Base-by-base conservation (phyloP, 2,113 vertebrate genomes). In the Cyprinodon brontotheroides region DNA sequence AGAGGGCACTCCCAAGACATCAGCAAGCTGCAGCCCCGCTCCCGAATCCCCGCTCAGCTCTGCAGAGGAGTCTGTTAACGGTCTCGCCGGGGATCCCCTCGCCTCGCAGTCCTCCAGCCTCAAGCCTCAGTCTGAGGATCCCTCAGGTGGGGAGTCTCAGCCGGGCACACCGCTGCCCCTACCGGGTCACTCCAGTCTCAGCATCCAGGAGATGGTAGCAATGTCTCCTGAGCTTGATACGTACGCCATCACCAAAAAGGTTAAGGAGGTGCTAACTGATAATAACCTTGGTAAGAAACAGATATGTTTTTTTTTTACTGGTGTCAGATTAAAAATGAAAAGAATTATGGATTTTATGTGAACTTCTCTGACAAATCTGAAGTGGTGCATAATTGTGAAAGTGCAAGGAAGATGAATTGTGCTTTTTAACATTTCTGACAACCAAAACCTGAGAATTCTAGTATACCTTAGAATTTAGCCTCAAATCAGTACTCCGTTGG, bases 171-270 rank as follows among this genome's bases (percentile, higher is more conserved):
- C 96, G 0, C 78, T 96, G 89, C 95, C 96, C 1, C 85, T 96
- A 69, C 94, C 96, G 0, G 96, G 97, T 75, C 96, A 91, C 80
- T 87, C 96, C 0, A 93, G 96, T 10, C 95, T 98, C 88, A 97
- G 96, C 93, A 96, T 98, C 79, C 97, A 98, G 70, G 97, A 98
- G 63, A 91, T 97, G 85, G 96, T 98, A 1, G 96, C 97, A 38
- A 97, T 98, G 96, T 97, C 96, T 65, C 95, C 96, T 1, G 96
- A 98, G 91, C 95, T 99, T 59, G 98, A 99, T 85, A 99, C 98
- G 0, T 96, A 98, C 0, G 95, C 95, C 89, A 98, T 99, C 81
- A 98, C 97, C 13, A 98, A 98, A 94, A 96, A 96, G 90, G 98
- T 99, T 78, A 99, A 99, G 86, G 97, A 99, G 83, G 96, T 99